These are phyloP conservation scores for Stenodema calcarata DNA, from an alignment of 2,888 invertebrate genomes.

Conservation along the genomic window DNA sequence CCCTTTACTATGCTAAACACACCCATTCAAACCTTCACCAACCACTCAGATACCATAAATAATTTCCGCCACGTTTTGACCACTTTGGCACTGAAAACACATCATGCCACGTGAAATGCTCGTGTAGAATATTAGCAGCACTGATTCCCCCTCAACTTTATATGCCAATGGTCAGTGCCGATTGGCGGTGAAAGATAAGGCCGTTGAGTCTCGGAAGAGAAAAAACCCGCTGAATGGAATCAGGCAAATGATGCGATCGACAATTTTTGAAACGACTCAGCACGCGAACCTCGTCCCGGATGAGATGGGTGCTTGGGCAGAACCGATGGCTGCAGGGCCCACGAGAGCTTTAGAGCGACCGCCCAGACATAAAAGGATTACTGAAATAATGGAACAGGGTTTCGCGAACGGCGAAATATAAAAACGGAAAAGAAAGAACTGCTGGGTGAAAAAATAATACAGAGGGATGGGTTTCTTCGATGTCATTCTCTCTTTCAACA, in stretches of 20 bases:
- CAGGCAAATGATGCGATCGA: constrained; percentile 21
- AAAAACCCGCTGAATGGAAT: background rate
- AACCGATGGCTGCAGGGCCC: background rate
- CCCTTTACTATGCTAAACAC: no score
- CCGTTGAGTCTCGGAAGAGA: background rate
- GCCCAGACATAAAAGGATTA: constrained; percentile 25
- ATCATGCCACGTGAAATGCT: no score
- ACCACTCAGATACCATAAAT: no score
- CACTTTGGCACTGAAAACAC: no score
- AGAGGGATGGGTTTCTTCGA: background rate
- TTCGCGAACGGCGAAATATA: background rate
- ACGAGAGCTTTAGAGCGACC: background rate
- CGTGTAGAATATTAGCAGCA: no score
- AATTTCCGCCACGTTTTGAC: no score
- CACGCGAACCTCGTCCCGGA: background rate
- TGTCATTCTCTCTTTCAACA: background rate
- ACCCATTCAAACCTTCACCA: no score
- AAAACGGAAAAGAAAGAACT: background rate
- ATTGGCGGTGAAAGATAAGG: background rate
- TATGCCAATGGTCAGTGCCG: background rate
- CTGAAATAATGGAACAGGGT: constrained; percentile 3
- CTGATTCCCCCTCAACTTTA: no score
- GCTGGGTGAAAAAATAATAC: background rate
- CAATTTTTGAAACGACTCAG: constrained; percentile 26
- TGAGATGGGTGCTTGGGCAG: background rate